Conservation (phyloP, 2,888 invertebrate species). For the Drosophila mayaguana region DNA sequence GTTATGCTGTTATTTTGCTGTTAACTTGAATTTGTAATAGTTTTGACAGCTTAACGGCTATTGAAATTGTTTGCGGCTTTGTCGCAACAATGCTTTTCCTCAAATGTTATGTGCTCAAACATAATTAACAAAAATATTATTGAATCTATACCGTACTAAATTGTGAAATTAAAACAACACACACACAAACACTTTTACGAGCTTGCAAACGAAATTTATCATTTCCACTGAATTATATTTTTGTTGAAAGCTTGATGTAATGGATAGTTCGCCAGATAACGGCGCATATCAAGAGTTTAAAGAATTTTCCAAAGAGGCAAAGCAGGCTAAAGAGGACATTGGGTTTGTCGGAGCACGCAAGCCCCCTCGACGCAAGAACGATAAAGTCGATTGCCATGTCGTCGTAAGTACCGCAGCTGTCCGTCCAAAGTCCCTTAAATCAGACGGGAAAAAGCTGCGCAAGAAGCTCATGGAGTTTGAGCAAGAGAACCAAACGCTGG, state of each 20-base stretch:
- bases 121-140: slow-evolving; percentile 31
- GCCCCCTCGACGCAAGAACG: slow-evolving; percentile 44
- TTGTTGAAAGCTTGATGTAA: slow-evolving; percentile 38
- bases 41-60: slow-evolving; percentile 15
- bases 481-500: slow-evolving; percentile 72
- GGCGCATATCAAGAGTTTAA: slow-evolving; percentile 14
- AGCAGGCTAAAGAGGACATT: slow-evolving; percentile 11
- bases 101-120: slow-evolving; percentile 25
- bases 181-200: slow-evolving; percentile 35
- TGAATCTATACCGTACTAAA: slow-evolving; percentile 43
- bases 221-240: slow-evolving; percentile 37
- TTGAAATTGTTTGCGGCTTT: slow-evolving; percentile 7
- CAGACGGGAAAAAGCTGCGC: slow-evolving; percentile 68
- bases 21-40: slow-evolving; percentile 18
- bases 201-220: slow-evolving; percentile 22
- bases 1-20: slow-evolving; percentile 7
- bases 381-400: slow-evolving; percentile 43
- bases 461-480: slow-evolving; percentile 73
- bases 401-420: slow-evolving; percentile 45
- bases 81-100: slow-evolving; percentile 33
- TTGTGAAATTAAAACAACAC: slow-evolving; percentile 50
- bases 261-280: slow-evolving; percentile 70
- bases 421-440: slow-evolving; percentile 23
- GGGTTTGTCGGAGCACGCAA: slow-evolving; percentile 18
- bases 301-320: slow-evolving; percentile 4